Base-by-base conservation (phyloP, 2,113 vertebrate genomes). In the Crotophaga sulcirostris region DNA sequence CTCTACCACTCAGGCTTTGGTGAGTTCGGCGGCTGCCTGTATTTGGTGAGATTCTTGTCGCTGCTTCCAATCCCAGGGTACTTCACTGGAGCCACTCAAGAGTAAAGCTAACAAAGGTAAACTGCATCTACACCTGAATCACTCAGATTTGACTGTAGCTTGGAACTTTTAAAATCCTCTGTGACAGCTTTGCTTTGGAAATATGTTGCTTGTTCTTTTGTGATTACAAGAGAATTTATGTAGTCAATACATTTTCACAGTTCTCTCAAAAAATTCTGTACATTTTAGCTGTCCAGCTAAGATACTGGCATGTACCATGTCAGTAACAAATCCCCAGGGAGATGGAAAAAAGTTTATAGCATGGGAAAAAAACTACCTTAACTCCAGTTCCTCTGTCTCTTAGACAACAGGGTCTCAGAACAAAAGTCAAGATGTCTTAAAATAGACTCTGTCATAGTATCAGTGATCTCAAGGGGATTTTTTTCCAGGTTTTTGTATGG, bases 381-480 rank as follows among this genome's bases (percentile, higher is more conserved):
- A 56, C 44, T 92, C 26, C 38, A 75, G 6, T 31, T 92, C n/a
- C 23, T 90, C 28, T 74, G 33, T 15, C 28, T 81, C 58, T 89
- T 60, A 52, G n/a, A 69, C 17, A 10, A 92, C 44, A 90, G 19
- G 54, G 12, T 69, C 70, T 79, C 51, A 60, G 73, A 70, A 84
- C n/a, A 67, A 88, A 93, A 93, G 90, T 84, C 88, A 94, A 89
- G 86, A 82, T 70, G 12, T 58, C 83, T 84, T 73, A 94, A 96
- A 94, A 90, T 88, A 94, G 73, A 75, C 12, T 78, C 74, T 91
- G 60, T 70, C 52, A 42, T 68, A 52, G 74, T 84, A 90, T 75
- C 92, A 84, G 40, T 16, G 42, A 78, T 93, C 86, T 90, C 52
- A 60, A 90, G 76, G 28, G 76, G 23, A 80, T 82, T 89, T 70